Conservation (phyloP, 1,140 invertebrate genomes). For the Scylla paramamosain region DNA sequence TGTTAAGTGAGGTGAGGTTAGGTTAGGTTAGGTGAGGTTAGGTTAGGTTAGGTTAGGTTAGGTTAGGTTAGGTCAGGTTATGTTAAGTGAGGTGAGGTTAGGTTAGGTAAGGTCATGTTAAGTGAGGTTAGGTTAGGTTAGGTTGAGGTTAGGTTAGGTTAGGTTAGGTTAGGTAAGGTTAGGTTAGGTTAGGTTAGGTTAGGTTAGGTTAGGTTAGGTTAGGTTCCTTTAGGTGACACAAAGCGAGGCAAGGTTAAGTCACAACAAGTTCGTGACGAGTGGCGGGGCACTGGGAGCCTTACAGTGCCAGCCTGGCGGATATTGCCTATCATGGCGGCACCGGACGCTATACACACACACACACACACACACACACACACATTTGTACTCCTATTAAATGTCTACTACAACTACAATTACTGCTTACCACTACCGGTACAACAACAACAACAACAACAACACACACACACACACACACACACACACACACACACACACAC, state of each 20-base stretch:
- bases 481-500: too few species aligned
- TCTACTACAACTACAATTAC: too few species aligned
- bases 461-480: too few species aligned
- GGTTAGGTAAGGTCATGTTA: neutral
- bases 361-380: constrained; percentile 40
- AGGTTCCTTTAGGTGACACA: neutral
- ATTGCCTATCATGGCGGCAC: neutral
- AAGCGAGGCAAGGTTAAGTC: too few species aligned
- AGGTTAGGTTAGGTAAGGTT: neutral
- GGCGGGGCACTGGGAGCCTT: too few species aligned
- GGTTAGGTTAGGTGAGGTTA: neutral
- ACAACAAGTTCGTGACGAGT: too few species aligned
- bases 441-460: too few species aligned
- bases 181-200: constrained; percentile 29
- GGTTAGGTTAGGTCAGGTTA: constrained; percentile 17
- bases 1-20: neutral
- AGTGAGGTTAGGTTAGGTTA: neutral
- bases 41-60: neutral
- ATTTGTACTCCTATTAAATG: neutral
- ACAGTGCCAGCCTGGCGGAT: too few species aligned
- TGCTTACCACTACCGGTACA: too few species aligned
- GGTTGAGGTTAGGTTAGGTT: neutral
- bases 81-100: neutral
- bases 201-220: neutral
- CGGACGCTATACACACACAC: neutral